Evolutionary conservation across 2,888 invertebrate species (phyloP), one percentile per base, ranked within the genome.

Genomic region (Eilema depressum): DNA sequence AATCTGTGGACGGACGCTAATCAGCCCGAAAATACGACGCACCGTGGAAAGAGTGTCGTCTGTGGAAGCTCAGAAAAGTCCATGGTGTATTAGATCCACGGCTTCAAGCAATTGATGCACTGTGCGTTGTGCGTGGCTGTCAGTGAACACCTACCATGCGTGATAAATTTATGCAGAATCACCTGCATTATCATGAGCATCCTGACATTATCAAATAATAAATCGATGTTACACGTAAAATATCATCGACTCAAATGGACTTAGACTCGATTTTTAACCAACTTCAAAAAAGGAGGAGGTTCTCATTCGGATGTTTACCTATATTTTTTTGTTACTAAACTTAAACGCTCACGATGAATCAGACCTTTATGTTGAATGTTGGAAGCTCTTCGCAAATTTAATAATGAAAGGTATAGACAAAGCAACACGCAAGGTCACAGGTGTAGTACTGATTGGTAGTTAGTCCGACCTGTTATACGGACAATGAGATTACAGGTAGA

Each of bases 341-440:
- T 59, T 25, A 26, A 25, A 59, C 17, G 59, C 59, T 59, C 59
- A 14, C 7, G 17, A 17, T 59, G 59, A 7, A 7, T 17, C 26
- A 7, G 28, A 59, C 14, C 59, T 59, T 59, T 8, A 65, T n/a
- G 26, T 53, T 64, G 64, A 28, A 63, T 28, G 53, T 30, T 14
- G 23, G 30, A 65, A 65, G 71, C 65, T 69, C 25, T 37, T 70
- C 66, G 56, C 60, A 25, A 63, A 68, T 83, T 81, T 76, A 63
- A 66, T 72, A 73, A 75, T 68, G 57, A 68, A 66, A 74, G 59
- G 59, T 59, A 26, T 59, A 26, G 25, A 66, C 71, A 77, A 75
- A 77, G 73, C 65, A 68, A 1, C 25, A 57, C 63, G 74, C 69
- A 81, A 82, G 83, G 83, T 74, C 61, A 33, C 2, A 23, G 59